A percentile compares a stretch with the other conserved stretches of the same genome.
Conservation (phyloP, 2,113 vertebrate genomes). For the Campylomormyrus tamandua region DNA sequence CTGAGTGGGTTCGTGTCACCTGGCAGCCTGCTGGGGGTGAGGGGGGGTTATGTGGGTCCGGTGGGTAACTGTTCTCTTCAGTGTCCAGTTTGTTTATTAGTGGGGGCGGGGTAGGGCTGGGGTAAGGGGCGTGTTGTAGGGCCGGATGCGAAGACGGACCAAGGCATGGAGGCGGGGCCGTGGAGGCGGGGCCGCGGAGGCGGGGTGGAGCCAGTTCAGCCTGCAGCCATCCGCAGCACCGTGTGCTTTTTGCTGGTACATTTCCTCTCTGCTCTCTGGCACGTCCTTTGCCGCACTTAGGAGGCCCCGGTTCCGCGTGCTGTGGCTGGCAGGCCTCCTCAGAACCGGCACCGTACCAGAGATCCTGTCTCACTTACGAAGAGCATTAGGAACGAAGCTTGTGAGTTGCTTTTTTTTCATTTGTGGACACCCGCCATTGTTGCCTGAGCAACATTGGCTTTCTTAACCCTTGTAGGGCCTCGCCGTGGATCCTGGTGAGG, state of each 20-base stretch:
- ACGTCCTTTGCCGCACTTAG: background rate
- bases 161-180: background rate
- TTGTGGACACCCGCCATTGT: background rate
- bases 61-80: background rate
- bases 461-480: background rate
- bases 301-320: background rate
- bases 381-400: background rate
- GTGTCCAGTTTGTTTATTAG: background rate
- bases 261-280: background rate
- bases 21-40: constrained; percentile 14
- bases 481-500: background rate
- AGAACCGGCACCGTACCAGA: background rate
- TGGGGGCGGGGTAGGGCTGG: background rate
- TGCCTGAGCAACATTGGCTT: background rate
- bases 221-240: background rate
- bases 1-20: background rate
- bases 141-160: background rate
- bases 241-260: background rate
- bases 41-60: background rate
- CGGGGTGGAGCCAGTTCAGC: background rate
- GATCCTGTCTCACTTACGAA: background rate
- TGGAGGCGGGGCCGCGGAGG: background rate
- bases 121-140: too few relatives aligned
- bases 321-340: background rate
- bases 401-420: background rate